Base-by-base conservation (phyloP, 2,113 vertebrate species). In the Machaerirhynchus nigripectus region DNA sequence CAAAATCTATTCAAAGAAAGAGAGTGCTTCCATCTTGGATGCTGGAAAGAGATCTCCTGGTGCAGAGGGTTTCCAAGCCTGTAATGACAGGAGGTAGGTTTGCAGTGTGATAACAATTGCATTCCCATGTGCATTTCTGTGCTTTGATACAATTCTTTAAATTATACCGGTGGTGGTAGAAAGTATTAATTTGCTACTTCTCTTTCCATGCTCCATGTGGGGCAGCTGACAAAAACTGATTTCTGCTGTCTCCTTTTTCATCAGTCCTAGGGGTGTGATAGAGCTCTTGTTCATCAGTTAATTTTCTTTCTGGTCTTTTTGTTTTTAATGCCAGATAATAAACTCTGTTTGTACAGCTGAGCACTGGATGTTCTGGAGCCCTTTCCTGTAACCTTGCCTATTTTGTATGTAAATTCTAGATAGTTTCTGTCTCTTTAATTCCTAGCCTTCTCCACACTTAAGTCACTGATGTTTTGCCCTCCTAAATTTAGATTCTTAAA, bases 1-100 rank as follows among this genome's bases (percentile, higher is more conserved):
- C 35, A 73, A 69, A 91, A 30, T 63, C 87, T 21, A 20, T 37
- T 21, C 76, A 90, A 35, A 98, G 96, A 90, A 99, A 96, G 87
- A 98, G 99, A 93, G 71, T 98, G 33, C 98, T 99, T 94, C 99
- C 99, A 35, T 92, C 97, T 3, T 99, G 99, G 99, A 99, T 99
- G 99, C 90, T 98, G 97, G 88, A 93, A 30, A 82, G 64, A n/a
- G 80, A 79, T 27, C 69, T 95, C 7, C 55, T 94, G 33, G 69
- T 95, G 87, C 81, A 71, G 74, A 94, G 30, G 11, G 91, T 97
- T 79, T 96, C 93, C 65, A 39, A 64, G 13, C 64, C 95, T 11
- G 91, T 89, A 89, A 87, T 89, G 96, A 96, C 49, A 77, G 94
- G 46, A 96, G 96, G 98, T 98, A 92, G 20, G 96, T 92, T 74